Conservation (phyloP, 2,888 invertebrate species). For the Heliconius charithonia region DNA sequence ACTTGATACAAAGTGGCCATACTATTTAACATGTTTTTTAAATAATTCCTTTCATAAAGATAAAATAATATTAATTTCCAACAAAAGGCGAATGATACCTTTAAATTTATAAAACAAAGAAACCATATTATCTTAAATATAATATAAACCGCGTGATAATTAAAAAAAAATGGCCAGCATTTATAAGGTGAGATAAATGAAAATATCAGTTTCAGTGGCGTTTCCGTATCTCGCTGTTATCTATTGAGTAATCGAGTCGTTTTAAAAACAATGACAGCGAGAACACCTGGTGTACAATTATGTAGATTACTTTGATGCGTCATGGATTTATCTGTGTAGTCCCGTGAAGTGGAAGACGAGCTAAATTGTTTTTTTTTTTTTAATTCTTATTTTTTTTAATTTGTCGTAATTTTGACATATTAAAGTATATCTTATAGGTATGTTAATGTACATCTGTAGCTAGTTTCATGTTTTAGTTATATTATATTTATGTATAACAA, state of each 20-base stretch:
- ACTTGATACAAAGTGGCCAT: not conserved
- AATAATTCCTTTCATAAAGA: not conserved
- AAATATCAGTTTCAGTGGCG: conserved; percentile 10
- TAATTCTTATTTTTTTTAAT: not conserved
- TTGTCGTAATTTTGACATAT: not conserved
- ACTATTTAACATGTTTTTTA: not conserved
- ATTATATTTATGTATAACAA: not conserved
- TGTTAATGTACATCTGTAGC: not conserved
- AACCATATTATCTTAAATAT: not conserved
- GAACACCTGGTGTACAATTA: conserved; percentile 37
- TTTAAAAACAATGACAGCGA: conserved; percentile 36
- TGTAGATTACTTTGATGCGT: conserved; percentile 36
- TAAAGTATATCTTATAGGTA: not conserved
- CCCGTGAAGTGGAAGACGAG: not conserved
- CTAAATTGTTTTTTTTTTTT: not conserved
- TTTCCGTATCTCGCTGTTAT: conserved; percentile 28
- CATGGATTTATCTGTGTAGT: conserved; percentile 25
- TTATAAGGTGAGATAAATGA: conserved; percentile 14
- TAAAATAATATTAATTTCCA: not conserved
- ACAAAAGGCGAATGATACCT: not conserved
- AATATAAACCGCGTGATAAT: not conserved
- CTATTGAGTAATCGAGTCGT: conserved; percentile 26
- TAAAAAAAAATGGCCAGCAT: not conserved
- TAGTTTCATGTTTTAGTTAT: not conserved
- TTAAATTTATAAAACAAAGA: not conserved